Percentiles rank a stretch among this genome's conserved stretches.
phyloP scores from a whole-genome alignment of 2,797 vertebrate species.

The Ibycter americanus region DNA sequence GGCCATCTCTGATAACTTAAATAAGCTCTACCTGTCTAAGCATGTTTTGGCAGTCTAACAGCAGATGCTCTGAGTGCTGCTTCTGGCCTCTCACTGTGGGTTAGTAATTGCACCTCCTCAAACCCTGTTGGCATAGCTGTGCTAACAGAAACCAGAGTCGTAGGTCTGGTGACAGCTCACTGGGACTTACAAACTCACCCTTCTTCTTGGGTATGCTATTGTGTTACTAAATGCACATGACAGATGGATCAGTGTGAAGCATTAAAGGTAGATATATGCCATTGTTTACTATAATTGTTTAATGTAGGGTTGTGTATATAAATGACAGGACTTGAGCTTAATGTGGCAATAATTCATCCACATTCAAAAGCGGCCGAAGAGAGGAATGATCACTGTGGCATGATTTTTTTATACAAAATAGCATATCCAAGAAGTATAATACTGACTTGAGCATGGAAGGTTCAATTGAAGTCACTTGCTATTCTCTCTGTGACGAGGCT shows the following conservation, averaged over 20 bases:
- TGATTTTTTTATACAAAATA: not conserved
- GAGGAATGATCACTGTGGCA: not conserved
- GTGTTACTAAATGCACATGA: not conserved
- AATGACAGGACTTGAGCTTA: conserved; percentile 37
- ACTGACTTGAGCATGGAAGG: not conserved
- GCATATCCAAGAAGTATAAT: not conserved
- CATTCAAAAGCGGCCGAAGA: not conserved
- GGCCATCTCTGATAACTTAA: not conserved
- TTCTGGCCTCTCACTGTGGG: not conserved
- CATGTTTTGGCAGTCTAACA: not conserved
- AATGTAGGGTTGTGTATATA: not conserved
- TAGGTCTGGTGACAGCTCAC: not conserved
- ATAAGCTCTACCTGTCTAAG: not conserved
- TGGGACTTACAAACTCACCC: not conserved
- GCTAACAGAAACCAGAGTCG: not conserved
- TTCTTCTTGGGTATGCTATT: not conserved
- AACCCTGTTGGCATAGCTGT: not conserved
- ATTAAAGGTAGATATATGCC: conserved; percentile 12
- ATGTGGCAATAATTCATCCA: conserved; percentile 19
- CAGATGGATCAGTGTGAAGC: not conserved
- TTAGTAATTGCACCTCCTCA: not conserved
- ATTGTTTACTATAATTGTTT: conserved; percentile 49
- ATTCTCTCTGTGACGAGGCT: not conserved
- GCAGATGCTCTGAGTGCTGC: not conserved
- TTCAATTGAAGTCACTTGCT: conserved; percentile 13